A percentile compares a stretch with the other conserved stretches of the same genome.
These are phyloP conservation scores for Drosophila guanche DNA, from an alignment of 1,140 invertebrate genomes.

Conservation along the genomic window DNA sequence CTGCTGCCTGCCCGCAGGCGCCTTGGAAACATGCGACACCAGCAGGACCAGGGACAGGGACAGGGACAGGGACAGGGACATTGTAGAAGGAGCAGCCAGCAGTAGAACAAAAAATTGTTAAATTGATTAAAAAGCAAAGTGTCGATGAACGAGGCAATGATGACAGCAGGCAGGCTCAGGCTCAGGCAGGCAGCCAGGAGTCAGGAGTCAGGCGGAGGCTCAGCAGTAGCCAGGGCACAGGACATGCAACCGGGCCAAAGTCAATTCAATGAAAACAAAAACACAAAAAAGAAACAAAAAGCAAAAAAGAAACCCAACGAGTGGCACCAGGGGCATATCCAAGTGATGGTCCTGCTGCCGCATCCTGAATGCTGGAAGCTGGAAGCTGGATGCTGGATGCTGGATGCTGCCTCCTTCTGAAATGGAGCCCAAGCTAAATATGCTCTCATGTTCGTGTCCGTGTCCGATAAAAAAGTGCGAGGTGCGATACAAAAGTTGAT, in stretches of 20 bases:
- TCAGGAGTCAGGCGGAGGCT: slow-evolving; percentile 14
- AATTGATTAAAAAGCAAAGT: slow-evolving; percentile 82
- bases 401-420: slow-evolving; percentile 32
- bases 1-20: slow-evolving; percentile 7
- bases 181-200: slow-evolving; percentile 15
- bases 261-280: slow-evolving; percentile 39
- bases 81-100: no score
- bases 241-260: slow-evolving; percentile 41
- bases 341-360: slow-evolving; percentile 31
- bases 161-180: slow-evolving; percentile 59
- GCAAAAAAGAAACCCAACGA: slow-evolving; percentile 2
- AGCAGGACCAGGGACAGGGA: neutral
- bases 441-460: slow-evolving; percentile 40
- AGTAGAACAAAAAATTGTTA: slow-evolving; percentile 69
- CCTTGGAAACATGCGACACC: slow-evolving; percentile 31
- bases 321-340: slow-evolving; percentile 11
- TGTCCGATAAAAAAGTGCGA: neutral
- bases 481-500: neutral
- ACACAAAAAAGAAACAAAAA: slow-evolving; percentile 2
- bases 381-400: slow-evolving; percentile 18
- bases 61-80: no score
- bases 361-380: slow-evolving; percentile 29
- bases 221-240: slow-evolving; percentile 30
- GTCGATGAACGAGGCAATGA: slow-evolving; percentile 81
- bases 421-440: slow-evolving; percentile 55